These are phyloP conservation scores for Campodea augens DNA, from an alignment of 1,140 invertebrate species.

Conservation along the genomic window DNA sequence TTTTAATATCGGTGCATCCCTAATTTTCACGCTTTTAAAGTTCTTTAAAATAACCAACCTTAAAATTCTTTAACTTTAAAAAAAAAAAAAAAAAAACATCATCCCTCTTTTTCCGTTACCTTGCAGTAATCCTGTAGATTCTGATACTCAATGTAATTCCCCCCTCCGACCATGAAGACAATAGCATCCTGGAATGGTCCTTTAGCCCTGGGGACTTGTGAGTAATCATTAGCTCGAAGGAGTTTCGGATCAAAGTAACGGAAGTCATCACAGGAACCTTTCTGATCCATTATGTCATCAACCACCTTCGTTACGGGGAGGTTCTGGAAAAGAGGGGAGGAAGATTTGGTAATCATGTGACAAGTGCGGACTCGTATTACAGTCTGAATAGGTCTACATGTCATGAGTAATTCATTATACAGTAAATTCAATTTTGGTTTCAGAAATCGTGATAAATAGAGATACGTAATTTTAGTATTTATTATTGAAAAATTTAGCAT, in stretches of 20 bases:
- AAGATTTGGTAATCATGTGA: too few relatives aligned
- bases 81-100: conserved; percentile 7
- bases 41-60: conserved; percentile 6
- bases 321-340: conserved; percentile 49
- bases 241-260: conserved; percentile 85
- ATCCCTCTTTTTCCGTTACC: conserved; percentile 24
- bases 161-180: conserved; percentile 93
- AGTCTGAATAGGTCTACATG: too few relatives aligned
- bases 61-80: conserved; percentile 1
- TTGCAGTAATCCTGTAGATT: conserved; percentile 92
- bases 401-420: too few relatives aligned
- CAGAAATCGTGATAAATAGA: too few relatives aligned
- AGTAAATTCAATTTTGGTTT: too few relatives aligned
- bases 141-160: conserved; percentile 98
- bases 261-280: conserved; percentile 58
- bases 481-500: too few relatives aligned
- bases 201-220: conserved; percentile 36
- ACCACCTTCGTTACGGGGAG: conserved; percentile 79
- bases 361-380: too few relatives aligned
- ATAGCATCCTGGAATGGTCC: conserved; percentile 66
- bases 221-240: conserved; percentile 43
- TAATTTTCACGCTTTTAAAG: conserved; percentile 11
- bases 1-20: conserved; percentile 3
- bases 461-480: too few relatives aligned
- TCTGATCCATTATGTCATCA: conserved; percentile 76